These are phyloP conservation scores for Cyprinus carpio DNA, from an alignment of 2,113 vertebrate genomes.

Conservation along the genomic window DNA sequence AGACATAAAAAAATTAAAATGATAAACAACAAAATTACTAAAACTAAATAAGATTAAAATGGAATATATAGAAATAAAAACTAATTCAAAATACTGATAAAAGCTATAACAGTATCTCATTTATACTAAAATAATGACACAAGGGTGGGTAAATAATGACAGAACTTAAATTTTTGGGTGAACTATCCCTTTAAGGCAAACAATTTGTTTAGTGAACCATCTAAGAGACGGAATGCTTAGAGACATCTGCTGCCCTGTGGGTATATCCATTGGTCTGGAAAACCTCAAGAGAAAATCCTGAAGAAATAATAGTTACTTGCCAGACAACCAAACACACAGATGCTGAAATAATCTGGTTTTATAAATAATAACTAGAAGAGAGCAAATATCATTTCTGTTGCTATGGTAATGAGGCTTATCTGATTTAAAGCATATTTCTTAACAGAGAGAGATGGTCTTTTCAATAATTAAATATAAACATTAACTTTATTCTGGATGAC, in stretches of 20 bases:
- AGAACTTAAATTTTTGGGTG: not conserved
- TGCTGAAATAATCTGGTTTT: not conserved
- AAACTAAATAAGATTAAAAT: too few relatives aligned
- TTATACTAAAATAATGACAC: not conserved
- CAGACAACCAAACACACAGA: slow-evolving; percentile 8
- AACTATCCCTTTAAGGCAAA: slow-evolving; percentile 7
- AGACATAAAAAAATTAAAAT: too few relatives aligned
- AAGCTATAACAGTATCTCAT: not conserved
- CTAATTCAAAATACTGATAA: not conserved
- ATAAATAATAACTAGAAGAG: slow-evolving; percentile 3
- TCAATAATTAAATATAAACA: not conserved
- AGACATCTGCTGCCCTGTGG: not conserved
- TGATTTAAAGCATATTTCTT: slow-evolving; percentile 5
- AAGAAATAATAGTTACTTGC: slow-evolving; percentile 2
- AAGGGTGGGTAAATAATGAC: not conserved
- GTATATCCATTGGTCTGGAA: not conserved
- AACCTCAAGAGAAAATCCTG: not conserved
- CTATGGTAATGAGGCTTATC: not conserved
- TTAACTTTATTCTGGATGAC: not conserved
- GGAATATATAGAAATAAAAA: not conserved
- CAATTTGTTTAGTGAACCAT: not conserved
- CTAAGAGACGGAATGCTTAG: not conserved
- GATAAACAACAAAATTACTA: too few relatives aligned
- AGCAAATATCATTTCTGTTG: slow-evolving; percentile 13
- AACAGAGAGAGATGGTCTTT: not conserved